phyloP scores from a whole-genome alignment of 1,140 invertebrate genomes.

The Lysiphlebus fabarum region DNA sequence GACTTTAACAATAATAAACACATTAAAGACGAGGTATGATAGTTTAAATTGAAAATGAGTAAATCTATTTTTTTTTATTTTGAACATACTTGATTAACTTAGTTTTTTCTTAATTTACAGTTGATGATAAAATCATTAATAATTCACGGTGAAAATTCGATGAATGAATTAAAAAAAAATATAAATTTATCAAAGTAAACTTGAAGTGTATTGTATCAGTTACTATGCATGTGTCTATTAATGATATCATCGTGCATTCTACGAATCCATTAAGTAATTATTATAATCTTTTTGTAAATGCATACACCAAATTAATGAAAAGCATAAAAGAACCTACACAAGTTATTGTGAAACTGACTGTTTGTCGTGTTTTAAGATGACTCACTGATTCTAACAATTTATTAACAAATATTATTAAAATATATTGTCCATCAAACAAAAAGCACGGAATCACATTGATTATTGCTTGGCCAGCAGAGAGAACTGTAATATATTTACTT shows the following conservation, averaged over 20 bases:
- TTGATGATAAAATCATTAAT: conserved; percentile 67
- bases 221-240: not conserved
- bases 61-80: not conserved
- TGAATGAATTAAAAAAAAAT: conserved; percentile 66
- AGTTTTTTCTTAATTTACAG: conserved; percentile 27
- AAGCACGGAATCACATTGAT: conserved; percentile 92
- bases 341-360: conserved; percentile 56
- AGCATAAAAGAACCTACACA: conserved; percentile 57
- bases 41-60: not conserved
- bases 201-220: too few species aligned
- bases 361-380: conserved; percentile 52
- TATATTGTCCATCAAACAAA: conserved; percentile 88
- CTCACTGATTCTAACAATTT: conserved; percentile 54
- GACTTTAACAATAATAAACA: conserved; percentile 71
- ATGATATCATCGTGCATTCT: conserved; percentile 15
- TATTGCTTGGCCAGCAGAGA: conserved; percentile 86
- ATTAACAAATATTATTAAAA: conserved; percentile 63
- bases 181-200: conserved; percentile 51
- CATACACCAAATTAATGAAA: conserved; percentile 47
- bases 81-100: conserved; percentile 19
- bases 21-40: conserved; percentile 62
- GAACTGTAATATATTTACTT: conserved; percentile 76
- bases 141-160: conserved; percentile 65
- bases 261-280: conserved; percentile 29
- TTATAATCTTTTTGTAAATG: conserved; percentile 40